Conservation (phyloP, 2,888 invertebrate genomes). For the Dinocampus coccinellae region DNA sequence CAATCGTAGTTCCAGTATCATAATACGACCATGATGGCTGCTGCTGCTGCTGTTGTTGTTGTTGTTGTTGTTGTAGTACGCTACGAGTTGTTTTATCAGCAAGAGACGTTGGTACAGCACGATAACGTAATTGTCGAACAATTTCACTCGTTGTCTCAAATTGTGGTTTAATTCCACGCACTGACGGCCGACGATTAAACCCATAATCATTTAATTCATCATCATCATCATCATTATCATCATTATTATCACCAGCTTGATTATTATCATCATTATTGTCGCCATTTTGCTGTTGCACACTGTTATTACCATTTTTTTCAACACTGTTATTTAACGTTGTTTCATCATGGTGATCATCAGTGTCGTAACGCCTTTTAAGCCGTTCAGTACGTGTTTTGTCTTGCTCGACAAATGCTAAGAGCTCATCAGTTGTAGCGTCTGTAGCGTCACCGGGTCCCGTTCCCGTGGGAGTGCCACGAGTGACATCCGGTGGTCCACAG, state of each 20-base stretch:
- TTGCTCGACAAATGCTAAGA: slow-evolving; percentile 87
- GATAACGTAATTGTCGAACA: slow-evolving; percentile 84
- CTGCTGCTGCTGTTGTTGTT: no score
- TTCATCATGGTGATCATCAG: slow-evolving; percentile 48
- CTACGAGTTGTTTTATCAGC: no score
- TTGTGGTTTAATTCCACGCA: slow-evolving; percentile 89
- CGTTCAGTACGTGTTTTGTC: slow-evolving; percentile 86
- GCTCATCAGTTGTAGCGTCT: slow-evolving; percentile 75
- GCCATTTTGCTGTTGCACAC: slow-evolving; percentile 23
- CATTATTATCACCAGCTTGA: slow-evolving; percentile 28
- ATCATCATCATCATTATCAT: slow-evolving; percentile 81
- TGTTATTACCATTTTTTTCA: slow-evolving; percentile 17
- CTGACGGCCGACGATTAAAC: slow-evolving; percentile 89
- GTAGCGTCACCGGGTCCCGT: slow-evolving; percentile 54
- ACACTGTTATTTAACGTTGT: slow-evolving; percentile 27
- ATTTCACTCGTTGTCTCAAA: slow-evolving; percentile 86
- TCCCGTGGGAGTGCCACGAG: slow-evolving; percentile 80
- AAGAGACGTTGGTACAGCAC: slow-evolving; percentile 62
- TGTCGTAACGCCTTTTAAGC: slow-evolving; percentile 78
- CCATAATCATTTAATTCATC: slow-evolving; percentile 94
- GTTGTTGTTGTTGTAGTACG: no score
- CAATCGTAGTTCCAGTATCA: slow-evolving; percentile 37
- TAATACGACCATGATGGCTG: slow-evolving; percentile 47
- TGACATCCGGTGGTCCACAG: slow-evolving; percentile 79
- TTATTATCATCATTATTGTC: slow-evolving; percentile 52